Percentiles rank a stretch among this genome's conserved stretches.
Conservation (phyloP, 2,113 vertebrate species). For the Hippocampus barbouri region DNA sequence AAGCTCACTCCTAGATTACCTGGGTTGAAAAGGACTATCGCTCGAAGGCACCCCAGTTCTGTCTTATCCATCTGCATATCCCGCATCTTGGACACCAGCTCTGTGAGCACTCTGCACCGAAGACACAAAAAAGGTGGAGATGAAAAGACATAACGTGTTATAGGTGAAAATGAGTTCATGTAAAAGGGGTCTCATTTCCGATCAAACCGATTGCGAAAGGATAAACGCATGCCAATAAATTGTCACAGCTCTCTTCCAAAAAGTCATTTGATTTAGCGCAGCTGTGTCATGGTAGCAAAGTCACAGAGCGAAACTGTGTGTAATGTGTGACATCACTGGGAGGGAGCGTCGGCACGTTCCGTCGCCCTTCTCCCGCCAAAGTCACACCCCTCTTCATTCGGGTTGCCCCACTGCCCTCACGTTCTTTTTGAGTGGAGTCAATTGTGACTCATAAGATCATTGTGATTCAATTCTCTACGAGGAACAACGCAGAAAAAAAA, state of each 20-base stretch:
- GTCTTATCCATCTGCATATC: conserved; percentile 99
- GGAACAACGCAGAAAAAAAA: conserved; percentile 37
- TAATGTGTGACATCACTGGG: conserved; percentile 51
- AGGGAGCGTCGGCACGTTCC: conserved; percentile 46
- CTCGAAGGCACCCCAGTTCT: conserved; percentile 94
- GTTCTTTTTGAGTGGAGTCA: conserved; percentile 30
- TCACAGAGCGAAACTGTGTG: conserved; percentile 53
- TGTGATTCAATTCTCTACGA: conserved; percentile 67
- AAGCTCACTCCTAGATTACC: conserved; percentile 64
- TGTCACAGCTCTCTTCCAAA: background rate
- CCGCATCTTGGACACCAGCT: conserved; percentile 97
- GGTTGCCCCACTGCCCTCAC: background rate
- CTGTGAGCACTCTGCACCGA: conserved; percentile 87
- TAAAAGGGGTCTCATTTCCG: background rate
- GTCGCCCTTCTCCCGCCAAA: conserved; percentile 55
- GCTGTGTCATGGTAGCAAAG: conserved; percentile 52
- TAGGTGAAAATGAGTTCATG: background rate
- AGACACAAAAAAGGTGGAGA: conserved; percentile 2
- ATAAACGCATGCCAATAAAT: conserved; percentile 5
- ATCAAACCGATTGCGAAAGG: conserved; percentile 37
- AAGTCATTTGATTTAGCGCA: conserved; percentile 56
- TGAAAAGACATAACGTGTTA: conserved; percentile 3
- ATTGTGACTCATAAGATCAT: conserved; percentile 54
- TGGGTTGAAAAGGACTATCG: conserved; percentile 97
- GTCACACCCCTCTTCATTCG: background rate